Base-by-base conservation (phyloP, 2,113 vertebrate genomes). In the Rhipidura dahli region DNA sequence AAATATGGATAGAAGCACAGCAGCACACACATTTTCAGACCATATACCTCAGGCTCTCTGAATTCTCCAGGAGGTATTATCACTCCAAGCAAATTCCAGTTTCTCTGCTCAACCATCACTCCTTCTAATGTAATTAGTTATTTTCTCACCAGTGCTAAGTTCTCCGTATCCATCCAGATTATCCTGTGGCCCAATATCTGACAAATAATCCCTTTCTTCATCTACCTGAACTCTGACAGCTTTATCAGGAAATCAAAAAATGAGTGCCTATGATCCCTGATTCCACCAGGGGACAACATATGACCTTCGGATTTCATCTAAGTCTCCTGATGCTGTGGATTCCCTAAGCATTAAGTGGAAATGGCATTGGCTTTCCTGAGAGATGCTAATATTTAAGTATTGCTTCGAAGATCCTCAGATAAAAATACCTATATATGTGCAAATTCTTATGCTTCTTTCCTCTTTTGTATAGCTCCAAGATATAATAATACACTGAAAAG, bases 371-470 rank as follows among this genome's bases (percentile, higher is more conserved):
- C 53, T 94, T 91, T 89, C 83, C 54, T 42, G 57, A 87, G 49
- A 73, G 49, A 77, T 70, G 61, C 54, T 83, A 95, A 85, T 90
- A 85, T 76, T 90, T 91, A 96, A 85, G 83, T 69, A 93, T 53
- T 69, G 50, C 75, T 93, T 77, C 1, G 0, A 85, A 95, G 66
- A 88, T 88, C 45, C 45, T 90, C 71, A 88, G 75, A 90, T 86
- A 91, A 94, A 91, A 85, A 77, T 73, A 61, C 71, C 51, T 88
- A 91, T 80, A 83, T 83, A 88, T 69, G 87, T 93, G 79, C 78
- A 93, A 83, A 77, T 92, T 95, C 87, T 63, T 83, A 77, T 60
- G 33, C 35, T 59, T 50, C 82, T 51, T 93, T 86, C 87, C 86
- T 47, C 75, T 83, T 90, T 61, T 35, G 51, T 63, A 49, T 54